Evolutionary conservation across 2,888 invertebrate species (phyloP).

Genomic region (Limnephilus lunatus): DNA sequence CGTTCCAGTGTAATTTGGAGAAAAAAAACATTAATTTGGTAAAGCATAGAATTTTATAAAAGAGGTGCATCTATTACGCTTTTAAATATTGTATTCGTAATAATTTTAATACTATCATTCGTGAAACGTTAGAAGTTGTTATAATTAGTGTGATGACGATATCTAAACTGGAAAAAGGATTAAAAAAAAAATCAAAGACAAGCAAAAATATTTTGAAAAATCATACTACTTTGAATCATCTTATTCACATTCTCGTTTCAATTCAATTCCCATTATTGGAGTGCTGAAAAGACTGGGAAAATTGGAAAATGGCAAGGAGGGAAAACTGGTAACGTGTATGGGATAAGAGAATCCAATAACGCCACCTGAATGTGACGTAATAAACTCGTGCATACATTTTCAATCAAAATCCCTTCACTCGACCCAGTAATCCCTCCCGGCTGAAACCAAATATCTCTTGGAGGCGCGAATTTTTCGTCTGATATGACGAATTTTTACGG

Average conservation of each 20-base stretch:
- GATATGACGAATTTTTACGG: too few relatives aligned
- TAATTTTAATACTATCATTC: not conserved
- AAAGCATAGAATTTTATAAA: too few relatives aligned
- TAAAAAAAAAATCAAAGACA: not conserved
- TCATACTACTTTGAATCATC: not conserved
- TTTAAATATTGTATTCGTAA: too few relatives aligned
- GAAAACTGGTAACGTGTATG: slow-evolving; percentile 46
- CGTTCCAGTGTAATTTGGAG: too few relatives aligned
- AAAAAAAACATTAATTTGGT: too few relatives aligned
- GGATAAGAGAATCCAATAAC: slow-evolving; percentile 47
- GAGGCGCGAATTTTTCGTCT: too few relatives aligned
- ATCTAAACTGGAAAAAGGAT: too few relatives aligned
- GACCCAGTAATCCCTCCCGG: slow-evolving; percentile 4
- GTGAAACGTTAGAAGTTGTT: not conserved
- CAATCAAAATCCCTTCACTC: slow-evolving; percentile 48
- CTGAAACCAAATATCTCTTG: not conserved
- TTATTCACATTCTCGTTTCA: not conserved
- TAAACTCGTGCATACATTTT: slow-evolving; percentile 55
- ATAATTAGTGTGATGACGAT: not conserved
- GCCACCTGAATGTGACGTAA: slow-evolving; percentile 49
- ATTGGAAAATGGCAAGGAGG: slow-evolving; percentile 33
- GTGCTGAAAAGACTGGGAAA: slow-evolving; percentile 28
- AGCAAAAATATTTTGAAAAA: not conserved
- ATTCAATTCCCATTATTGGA: slow-evolving; percentile 41
- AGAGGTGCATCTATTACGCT: too few relatives aligned